These are phyloP conservation scores for Etheostoma spectabile DNA, from an alignment of 2,113 vertebrate genomes.

Conservation along the genomic window DNA sequence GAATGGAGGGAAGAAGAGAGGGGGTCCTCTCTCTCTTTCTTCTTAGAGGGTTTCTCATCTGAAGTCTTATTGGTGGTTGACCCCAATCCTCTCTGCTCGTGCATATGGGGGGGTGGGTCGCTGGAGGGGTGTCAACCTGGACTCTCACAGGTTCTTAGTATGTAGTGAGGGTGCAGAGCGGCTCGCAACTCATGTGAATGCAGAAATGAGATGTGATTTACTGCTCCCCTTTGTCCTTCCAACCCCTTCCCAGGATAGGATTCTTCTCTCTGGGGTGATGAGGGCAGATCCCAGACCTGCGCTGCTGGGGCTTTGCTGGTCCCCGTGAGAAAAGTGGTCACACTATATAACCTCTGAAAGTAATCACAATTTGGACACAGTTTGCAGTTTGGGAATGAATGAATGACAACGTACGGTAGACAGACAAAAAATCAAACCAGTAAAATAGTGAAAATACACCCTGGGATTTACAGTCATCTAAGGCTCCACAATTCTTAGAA, in stretches of 20 bases:
- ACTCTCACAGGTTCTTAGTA: conserved; percentile 47
- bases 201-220: conserved; percentile 57
- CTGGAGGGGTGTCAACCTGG: conserved; percentile 23
- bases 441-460: not conserved
- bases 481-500: not conserved
- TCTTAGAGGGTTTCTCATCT: conserved; percentile 66
- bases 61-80: conserved; percentile 65
- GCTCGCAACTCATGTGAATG: conserved; percentile 49
- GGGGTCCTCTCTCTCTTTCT: conserved; percentile 47
- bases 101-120: conserved; percentile 15
- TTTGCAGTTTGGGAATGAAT: not conserved
- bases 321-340: conserved; percentile 3
- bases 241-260: conserved; percentile 42
- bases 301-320: not conserved
- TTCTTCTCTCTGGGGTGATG: conserved; percentile 56
- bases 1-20: conserved; percentile 3
- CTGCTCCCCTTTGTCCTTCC: conserved; percentile 38
- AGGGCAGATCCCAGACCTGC: conserved; percentile 34
- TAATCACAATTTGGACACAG: not conserved
- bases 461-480: not conserved
- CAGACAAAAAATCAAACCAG: not conserved
- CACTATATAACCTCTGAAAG: not conserved
- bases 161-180: conserved; percentile 66
- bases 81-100: conserved; percentile 61
- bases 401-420: not conserved